Conservation (phyloP, 2,888 invertebrate genomes). For the Tuta absoluta region DNA sequence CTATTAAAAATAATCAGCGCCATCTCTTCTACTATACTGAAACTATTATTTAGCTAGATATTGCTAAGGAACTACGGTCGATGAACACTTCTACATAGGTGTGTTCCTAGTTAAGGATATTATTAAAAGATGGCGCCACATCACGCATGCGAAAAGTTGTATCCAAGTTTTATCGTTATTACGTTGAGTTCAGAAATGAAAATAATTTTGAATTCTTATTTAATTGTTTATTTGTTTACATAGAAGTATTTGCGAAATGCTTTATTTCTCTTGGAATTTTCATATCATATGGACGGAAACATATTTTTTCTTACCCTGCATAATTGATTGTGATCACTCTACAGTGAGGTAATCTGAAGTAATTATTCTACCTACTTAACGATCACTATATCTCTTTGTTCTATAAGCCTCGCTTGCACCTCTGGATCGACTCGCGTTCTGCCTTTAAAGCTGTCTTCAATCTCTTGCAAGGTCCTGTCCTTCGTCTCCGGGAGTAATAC, state of each 20-base stretch:
- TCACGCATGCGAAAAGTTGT: neutral
- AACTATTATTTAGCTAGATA: neutral
- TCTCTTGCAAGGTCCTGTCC: conserved; percentile 71
- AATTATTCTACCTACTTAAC: conserved; percentile 6
- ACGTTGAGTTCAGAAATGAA: too few relatives aligned
- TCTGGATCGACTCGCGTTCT: conserved; percentile 57
- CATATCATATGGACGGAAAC: neutral
- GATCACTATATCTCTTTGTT: conserved; percentile 21
- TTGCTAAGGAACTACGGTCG: neutral
- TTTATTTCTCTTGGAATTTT: neutral
- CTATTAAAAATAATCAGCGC: neutral
- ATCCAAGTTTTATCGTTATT: neutral
- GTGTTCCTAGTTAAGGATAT: neutral
- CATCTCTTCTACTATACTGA: neutral
- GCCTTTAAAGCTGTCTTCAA: conserved; percentile 73
- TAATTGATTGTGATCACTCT: neutral
- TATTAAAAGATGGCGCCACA: neutral
- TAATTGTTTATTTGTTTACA: neutral
- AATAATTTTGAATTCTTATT: neutral
- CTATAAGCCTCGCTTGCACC: conserved; percentile 66
- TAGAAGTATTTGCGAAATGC: neutral
- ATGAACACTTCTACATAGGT: neutral
- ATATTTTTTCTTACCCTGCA: neutral
- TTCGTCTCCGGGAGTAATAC: conserved; percentile 71
- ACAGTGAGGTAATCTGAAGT: neutral